Evolutionary conservation across 2,888 invertebrate genomes (phyloP), one percentile per base, ranked within the genome.

Genomic region (Melolontha melolontha): DNA sequence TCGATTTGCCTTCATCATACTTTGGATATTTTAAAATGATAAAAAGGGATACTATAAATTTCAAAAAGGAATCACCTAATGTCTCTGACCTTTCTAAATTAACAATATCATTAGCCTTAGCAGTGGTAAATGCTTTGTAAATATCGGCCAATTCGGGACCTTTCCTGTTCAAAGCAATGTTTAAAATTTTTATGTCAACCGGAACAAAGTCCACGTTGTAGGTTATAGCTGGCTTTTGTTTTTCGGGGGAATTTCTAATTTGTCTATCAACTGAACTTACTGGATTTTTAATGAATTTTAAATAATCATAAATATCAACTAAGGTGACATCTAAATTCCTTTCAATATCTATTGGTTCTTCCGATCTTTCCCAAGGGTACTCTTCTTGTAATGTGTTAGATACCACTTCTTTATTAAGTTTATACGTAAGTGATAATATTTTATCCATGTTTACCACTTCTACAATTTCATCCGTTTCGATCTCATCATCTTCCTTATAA

Each of bases 1-100:
- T 94, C 29, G 96, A 85, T 71, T 89, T 87, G 0, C 96, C 96
- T 83, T 97, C 96, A 75, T 91, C 89, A 47, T 88, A 87, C 0
- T 82, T 80, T 0, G 91, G 88, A 80, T 90, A 94, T 66, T 86
- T 85, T 73, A 90, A 87, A 78, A 88, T 92, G 16, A 96, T 84
- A 79, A 89, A 93, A 2, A 94, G 81, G 0, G 92, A 91, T 0
- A 89, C 86, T 1, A 91, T 89, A 75, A 91, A 92, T 83, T 97
- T 97, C 6, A 97, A 84, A 81, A 93, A 93, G 0, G 95, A 92
- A 81, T 97, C 97, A 0, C 97, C 97, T 2, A 97, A 86, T 0
- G 94, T 94, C 82, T 97, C 96, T 11, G 92, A 84, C 1, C 95
- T 85, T 79, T 97, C 97, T 74, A 94, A 81, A 79, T 94, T 88